Percentiles rank a stretch among this genome's conserved stretches.
These are phyloP conservation scores for Hipposideros armiger DNA, from an alignment of 2,113 vertebrate species.

Conservation along the genomic window DNA sequence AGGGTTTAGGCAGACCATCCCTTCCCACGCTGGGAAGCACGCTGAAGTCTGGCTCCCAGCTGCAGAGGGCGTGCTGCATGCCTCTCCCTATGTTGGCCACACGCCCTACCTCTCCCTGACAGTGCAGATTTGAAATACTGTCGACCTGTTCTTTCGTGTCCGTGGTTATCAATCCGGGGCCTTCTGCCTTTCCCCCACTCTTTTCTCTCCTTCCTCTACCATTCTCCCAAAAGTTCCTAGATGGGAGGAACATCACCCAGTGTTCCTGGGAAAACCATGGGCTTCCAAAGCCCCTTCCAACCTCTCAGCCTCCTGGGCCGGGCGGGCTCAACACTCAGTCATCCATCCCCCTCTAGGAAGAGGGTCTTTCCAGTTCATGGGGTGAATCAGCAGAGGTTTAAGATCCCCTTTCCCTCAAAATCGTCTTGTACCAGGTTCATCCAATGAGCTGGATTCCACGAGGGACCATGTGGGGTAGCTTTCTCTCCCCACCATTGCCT, in stretches of 20 bases:
- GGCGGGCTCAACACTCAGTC: background rate
- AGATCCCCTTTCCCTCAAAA: background rate
- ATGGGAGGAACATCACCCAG: background rate
- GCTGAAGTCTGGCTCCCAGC: background rate
- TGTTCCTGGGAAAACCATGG: background rate
- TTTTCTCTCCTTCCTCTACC: background rate
- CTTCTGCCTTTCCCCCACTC: background rate
- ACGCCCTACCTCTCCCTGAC: constrained; percentile 28
- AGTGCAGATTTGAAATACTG: background rate
- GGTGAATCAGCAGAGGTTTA: background rate
- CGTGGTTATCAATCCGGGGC: background rate
- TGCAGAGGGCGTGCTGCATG: background rate
- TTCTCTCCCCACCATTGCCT: background rate
- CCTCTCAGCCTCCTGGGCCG: background rate
- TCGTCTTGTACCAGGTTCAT: background rate
- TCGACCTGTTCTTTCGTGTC: background rate
- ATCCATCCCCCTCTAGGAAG: background rate
- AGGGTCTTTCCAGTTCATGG: background rate
- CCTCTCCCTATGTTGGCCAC: background rate
- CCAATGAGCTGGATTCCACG: background rate
- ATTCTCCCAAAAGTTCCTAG: background rate
- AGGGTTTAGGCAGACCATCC: background rate
- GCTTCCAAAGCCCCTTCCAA: accelerated
- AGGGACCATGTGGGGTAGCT: background rate
- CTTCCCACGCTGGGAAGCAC: background rate